Percentiles rank a stretch among this genome's conserved stretches.
Conservation (phyloP, 2,797 vertebrate species). For the Uromys caudimaculatus region DNA sequence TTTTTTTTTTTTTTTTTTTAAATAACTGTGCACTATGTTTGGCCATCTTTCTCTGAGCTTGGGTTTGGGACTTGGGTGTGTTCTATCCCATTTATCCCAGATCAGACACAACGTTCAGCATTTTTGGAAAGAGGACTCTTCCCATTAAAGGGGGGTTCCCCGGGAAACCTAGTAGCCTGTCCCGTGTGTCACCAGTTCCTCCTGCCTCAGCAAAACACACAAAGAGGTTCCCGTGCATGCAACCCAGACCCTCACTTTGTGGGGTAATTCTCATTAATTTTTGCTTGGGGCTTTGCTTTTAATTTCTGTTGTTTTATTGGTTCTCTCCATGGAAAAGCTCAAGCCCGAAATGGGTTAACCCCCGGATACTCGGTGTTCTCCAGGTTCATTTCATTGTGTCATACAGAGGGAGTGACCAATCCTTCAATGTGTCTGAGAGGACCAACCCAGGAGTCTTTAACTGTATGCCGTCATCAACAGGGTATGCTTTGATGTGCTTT, state of each 20-base stretch:
- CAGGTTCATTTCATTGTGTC: slow-evolving; percentile 68
- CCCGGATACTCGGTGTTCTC: background rate
- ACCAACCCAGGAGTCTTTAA: slow-evolving; percentile 56
- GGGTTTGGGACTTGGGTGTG: background rate
- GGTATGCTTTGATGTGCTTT: slow-evolving; percentile 61
- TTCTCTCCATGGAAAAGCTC: slow-evolving; percentile 46
- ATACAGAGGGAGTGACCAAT: slow-evolving; percentile 70
- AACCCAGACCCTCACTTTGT: background rate
- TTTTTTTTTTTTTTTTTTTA: no score
- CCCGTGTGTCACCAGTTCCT: rapidly evolving
- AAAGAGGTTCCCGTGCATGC: background rate
- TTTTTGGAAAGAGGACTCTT: background rate
- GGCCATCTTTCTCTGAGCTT: background rate
- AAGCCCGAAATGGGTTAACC: slow-evolving; percentile 12
- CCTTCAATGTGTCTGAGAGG: slow-evolving; percentile 73
- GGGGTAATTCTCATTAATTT: background rate
- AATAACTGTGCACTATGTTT: rapidly evolving
- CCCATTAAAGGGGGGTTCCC: background rate
- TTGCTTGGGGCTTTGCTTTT: background rate
- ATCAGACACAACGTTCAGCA: background rate
- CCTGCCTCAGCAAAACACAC: background rate
- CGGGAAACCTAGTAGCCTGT: background rate
- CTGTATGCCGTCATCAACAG: slow-evolving; percentile 65
- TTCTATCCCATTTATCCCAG: background rate
- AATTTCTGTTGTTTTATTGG: background rate